These are phyloP conservation scores for Nomada lathburiana DNA, from an alignment of 2,888 invertebrate genomes.

Conservation along the genomic window DNA sequence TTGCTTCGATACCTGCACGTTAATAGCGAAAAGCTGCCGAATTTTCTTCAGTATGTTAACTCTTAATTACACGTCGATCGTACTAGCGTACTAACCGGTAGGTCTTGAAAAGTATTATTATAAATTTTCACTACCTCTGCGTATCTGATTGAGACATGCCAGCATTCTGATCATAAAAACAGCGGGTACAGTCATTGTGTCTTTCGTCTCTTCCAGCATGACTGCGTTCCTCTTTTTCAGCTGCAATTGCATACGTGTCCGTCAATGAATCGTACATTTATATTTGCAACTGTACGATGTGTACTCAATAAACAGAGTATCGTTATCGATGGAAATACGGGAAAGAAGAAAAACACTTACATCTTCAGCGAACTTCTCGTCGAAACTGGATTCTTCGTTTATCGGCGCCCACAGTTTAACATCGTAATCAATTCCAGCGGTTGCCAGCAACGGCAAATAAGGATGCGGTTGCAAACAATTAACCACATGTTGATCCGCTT, in stretches of 20 bases:
- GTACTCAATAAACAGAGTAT: background rate
- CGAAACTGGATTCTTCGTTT: constrained; percentile 87
- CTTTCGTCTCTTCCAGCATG: constrained; percentile 94
- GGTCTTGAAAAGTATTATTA: constrained; percentile 65
- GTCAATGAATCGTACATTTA: background rate
- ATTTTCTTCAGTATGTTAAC: constrained; percentile 45
- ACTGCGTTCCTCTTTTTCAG: constrained; percentile 91
- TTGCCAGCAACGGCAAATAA: constrained; percentile 90
- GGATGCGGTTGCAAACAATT: constrained; percentile 95
- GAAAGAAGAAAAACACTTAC: constrained; percentile 83
- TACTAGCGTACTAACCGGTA: constrained; percentile 57
- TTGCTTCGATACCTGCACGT: constrained; percentile 54
- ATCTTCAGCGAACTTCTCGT: constrained; percentile 88
- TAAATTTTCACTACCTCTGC: constrained; percentile 84
- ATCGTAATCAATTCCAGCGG: constrained; percentile 95
- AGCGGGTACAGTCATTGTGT: constrained; percentile 94
- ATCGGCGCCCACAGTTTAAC: constrained; percentile 93
- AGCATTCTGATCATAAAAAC: constrained; percentile 93
- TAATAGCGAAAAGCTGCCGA: constrained; percentile 45
- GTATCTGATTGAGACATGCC: constrained; percentile 89
- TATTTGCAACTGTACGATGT: background rate
- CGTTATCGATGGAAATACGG: no score
- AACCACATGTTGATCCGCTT: constrained; percentile 93
- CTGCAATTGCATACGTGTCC: constrained; percentile 82
- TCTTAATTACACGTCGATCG: constrained; percentile 50